These are phyloP conservation scores for Cochlearius cochlearius DNA, from an alignment of 2,113 vertebrate genomes.

Conservation along the genomic window DNA sequence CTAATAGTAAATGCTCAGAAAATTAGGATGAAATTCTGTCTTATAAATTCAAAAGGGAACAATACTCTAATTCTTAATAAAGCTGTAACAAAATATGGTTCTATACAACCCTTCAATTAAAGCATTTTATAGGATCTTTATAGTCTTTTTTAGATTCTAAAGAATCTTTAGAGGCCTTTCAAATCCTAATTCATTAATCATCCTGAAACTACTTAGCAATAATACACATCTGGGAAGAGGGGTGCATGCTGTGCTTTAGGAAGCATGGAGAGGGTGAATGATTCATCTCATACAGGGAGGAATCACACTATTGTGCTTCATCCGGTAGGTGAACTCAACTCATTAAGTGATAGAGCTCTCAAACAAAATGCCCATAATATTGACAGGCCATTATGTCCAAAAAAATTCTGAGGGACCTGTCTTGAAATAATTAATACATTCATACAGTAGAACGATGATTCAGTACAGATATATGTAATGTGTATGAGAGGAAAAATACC, in stretches of 20 bases:
- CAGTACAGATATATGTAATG: background rate
- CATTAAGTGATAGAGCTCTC: background rate
- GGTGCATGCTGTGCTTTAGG: background rate
- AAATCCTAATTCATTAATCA: background rate
- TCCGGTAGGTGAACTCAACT: background rate
- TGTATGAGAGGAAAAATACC: constrained; percentile 64
- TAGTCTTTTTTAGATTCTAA: background rate
- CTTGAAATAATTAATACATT: background rate
- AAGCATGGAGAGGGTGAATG: background rate
- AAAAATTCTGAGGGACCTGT: background rate
- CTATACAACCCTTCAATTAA: background rate
- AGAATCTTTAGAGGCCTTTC: background rate
- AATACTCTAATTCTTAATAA: background rate
- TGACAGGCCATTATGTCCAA: background rate
- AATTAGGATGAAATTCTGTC: background rate
- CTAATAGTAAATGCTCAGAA: background rate
- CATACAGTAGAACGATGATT: background rate
- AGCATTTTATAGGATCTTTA: background rate
- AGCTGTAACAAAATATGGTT: background rate
- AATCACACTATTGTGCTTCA: background rate
- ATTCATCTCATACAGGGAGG: background rate
- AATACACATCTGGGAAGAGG: background rate
- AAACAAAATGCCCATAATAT: background rate
- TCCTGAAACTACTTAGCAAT: background rate
- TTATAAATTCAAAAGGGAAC: background rate